Base-by-base conservation (phyloP, 37 sponge, comb jelly and placozoan species). In the Cliona cf. orientalis region DNA sequence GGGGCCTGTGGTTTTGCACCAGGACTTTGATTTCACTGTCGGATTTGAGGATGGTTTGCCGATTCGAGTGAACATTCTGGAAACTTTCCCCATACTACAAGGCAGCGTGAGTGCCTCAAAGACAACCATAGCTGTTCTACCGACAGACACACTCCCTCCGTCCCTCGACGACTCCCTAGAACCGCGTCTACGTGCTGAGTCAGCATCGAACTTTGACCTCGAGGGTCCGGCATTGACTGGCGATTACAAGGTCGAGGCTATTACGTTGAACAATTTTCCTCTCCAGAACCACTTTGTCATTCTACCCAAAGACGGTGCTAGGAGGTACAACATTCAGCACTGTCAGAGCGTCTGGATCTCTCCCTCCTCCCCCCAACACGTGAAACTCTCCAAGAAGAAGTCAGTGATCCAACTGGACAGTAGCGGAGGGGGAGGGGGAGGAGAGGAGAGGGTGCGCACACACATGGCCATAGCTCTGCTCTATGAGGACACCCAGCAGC, bases 61-160 rank as follows among this genome's bases (percentile, higher is more conserved):
- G 45, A 68, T 53, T 3, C 80, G n/a, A n/a, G n/a, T 90, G 46
- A 28, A 36, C 0, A 79, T 91, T 7, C 22, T 86, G 32, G 78
- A 75, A 28, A 23, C 75, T 0, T 17, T 42, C 28, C 91, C 91
- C 1, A 40, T 78, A 0, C 58, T 77, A 6, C 91, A 91, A 34
- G 91, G 91, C 5, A n/a, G 25, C 22, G 58, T 91, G 22, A 86
- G n/a, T n/a, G n/a, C 78, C 26, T 37, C 31, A 21, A 59, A 82
- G 4, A 91, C 91, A 2, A 41, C 25, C 23, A 78, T 91, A 26
- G 23, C 59, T 12, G 53, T 91, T 19, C 29, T 91, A n/a, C n/a
- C n/a, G n/a, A n/a, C n/a, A n/a, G n/a, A n/a, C n/a, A n/a, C n/a
- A n/a, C n/a, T n/a, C 1, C 85, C 90, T 40, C 75, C 78, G 23